A percentile compares a stretch with the other conserved stretches of the same genome.
Evolutionary conservation across 2,113 vertebrate species (phyloP).

Genomic region (Hoplias malabaricus): DNA sequence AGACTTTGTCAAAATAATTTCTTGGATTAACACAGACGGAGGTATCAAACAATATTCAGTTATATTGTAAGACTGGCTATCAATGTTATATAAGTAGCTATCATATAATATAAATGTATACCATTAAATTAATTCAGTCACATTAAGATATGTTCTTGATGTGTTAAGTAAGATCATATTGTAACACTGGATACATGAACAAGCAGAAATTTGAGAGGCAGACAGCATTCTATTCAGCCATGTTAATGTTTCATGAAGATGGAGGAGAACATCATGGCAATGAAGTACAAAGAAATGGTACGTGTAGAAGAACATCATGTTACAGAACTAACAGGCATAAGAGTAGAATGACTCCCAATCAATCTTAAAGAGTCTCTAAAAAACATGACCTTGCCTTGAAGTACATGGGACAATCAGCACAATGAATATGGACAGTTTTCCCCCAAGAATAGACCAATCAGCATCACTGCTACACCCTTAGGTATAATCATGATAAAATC

Average conservation of each 20-base stretch:
- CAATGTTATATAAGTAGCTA: neutral
- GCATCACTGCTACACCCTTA: neutral
- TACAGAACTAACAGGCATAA: neutral
- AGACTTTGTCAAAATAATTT: neutral
- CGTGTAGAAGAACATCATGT: neutral
- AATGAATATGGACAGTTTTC: neutral
- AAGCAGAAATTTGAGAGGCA: conserved; percentile 48
- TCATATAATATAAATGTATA: neutral
- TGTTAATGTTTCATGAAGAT: conserved; percentile 63
- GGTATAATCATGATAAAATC: neutral
- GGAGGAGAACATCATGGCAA: conserved; percentile 43
- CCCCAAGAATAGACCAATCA: conserved; percentile 21
- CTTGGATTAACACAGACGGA: neutral
- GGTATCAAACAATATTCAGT: neutral
- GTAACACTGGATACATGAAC: conserved; percentile 7
- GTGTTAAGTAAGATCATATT: neutral
- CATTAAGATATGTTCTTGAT: neutral
- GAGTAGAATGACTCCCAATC: conserved; percentile 16
- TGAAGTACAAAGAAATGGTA: conserved; percentile 30
- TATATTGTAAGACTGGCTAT: neutral
- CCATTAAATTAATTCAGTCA: neutral
- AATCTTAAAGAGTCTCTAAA: conserved; percentile 1
- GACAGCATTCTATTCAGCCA: conserved; percentile 42
- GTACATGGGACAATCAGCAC: conserved; percentile 14
- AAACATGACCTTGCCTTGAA: conserved; percentile 18